Percentiles rank a stretch among this genome's conserved stretches.
Evolutionary conservation across 2,113 vertebrate genomes (phyloP).

Genomic region (Setophaga kirtlandii): DNA sequence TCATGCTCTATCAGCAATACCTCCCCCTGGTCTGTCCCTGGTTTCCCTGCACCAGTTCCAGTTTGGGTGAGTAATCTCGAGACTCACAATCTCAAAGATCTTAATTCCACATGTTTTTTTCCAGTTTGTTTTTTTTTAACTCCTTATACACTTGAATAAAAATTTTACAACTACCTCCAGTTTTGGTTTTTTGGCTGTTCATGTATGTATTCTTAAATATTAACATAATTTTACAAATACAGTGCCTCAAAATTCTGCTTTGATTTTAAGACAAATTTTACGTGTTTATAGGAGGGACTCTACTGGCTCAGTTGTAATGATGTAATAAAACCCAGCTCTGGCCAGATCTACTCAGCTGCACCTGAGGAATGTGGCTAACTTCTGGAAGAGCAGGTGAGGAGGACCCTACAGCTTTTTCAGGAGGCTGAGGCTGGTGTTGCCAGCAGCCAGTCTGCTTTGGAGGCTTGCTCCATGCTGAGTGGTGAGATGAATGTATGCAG

Average conservation of each 20-base stretch:
- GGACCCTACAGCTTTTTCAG: not conserved
- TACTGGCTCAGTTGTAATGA: not conserved
- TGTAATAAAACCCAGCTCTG: not conserved
- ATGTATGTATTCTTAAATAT: not conserved
- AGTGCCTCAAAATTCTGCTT: not conserved
- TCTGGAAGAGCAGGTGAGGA: not conserved
- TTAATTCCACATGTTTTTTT: not conserved
- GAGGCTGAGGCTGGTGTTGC: not conserved
- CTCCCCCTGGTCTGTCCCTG: not conserved
- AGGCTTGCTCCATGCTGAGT: not conserved
- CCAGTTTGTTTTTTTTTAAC: not conserved
- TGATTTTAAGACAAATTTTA: not conserved
- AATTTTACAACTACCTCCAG: not conserved
- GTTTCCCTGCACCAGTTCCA: not conserved
- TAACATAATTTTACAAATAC: not conserved
- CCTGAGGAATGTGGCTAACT: not conserved
- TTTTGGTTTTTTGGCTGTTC: fast-evolving
- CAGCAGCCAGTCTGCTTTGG: not conserved
- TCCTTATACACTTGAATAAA: not conserved
- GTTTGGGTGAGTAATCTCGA: not conserved
- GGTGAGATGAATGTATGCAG: not conserved
- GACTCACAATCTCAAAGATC: not conserved
- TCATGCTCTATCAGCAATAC: not conserved
- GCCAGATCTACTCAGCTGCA: not conserved
- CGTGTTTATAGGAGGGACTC: not conserved